Conservation (phyloP, 2,888 invertebrate species). For the Zaprionus bogoriensis region DNA sequence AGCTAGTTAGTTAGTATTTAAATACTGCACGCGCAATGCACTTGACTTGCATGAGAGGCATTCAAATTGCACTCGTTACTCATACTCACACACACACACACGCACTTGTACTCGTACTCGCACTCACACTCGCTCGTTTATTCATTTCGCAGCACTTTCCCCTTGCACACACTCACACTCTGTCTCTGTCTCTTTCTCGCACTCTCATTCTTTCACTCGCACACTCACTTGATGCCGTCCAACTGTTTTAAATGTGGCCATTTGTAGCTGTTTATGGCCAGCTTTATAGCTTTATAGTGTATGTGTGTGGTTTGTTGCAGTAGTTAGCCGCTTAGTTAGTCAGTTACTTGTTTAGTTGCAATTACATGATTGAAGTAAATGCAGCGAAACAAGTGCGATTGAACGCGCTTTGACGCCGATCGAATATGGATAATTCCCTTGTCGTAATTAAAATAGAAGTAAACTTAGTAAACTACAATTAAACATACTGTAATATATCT, state of each 20-base stretch:
- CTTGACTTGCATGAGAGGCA: conserved; percentile 38
- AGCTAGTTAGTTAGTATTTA: not conserved
- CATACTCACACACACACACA: conserved; percentile 10
- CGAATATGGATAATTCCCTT: too few species aligned
- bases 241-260: not conserved
- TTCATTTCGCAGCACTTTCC: too few species aligned
- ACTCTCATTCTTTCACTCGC: not conserved
- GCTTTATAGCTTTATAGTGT: not conserved
- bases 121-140: not conserved
- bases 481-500: too few species aligned
- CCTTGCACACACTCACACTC: not conserved
- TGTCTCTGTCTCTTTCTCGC: not conserved
- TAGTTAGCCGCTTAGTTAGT: not conserved
- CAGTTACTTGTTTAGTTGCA: not conserved
- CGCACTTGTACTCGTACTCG: not conserved
- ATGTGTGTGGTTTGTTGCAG: not conserved
- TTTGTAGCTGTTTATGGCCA: not conserved
- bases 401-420: too few species aligned
- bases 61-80: conserved; percentile 34
- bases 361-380: not conserved
- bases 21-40: conserved; percentile 30
- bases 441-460: too few species aligned
- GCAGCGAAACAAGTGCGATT: not conserved
- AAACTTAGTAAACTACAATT: too few species aligned
- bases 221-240: too few species aligned